Percentiles rank a stretch among this genome's conserved stretches.
phyloP scores from a whole-genome alignment of 2,888 invertebrate genomes.

The Chironomus riparius region DNA sequence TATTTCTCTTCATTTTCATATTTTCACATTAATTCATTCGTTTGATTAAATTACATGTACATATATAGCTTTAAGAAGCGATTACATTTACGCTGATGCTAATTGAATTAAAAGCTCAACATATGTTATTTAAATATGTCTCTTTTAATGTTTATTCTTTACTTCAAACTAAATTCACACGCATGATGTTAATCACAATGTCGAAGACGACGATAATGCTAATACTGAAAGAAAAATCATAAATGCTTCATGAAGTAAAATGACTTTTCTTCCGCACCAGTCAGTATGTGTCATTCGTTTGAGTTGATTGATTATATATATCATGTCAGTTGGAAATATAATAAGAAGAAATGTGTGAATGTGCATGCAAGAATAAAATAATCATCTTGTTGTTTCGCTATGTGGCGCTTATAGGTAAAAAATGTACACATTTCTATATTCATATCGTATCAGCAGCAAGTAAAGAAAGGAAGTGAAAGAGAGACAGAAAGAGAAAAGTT shows the following conservation, averaged over 20 bases:
- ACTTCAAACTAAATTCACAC: too few species aligned
- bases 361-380: background rate
- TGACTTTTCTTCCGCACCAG: background rate
- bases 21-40: conserved; percentile 3
- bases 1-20: too few species aligned
- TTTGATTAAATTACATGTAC: too few species aligned
- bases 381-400: background rate
- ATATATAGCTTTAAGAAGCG: background rate
- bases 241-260: background rate
- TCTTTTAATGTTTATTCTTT: too few species aligned
- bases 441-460: background rate
- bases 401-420: too few species aligned
- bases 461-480: background rate
- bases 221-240: background rate
- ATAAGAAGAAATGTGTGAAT: background rate
- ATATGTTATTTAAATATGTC: background rate
- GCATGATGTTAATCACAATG: too few species aligned
- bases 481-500: background rate
- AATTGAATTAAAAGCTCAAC: background rate
- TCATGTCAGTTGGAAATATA: conserved; percentile 16
- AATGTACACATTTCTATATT: background rate
- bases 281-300: background rate
- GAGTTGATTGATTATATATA: conserved; percentile 1
- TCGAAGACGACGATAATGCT: background rate
- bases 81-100: background rate